phyloP scores from a whole-genome alignment of 2,888 invertebrate species.

The Cerceris rybyensis region DNA sequence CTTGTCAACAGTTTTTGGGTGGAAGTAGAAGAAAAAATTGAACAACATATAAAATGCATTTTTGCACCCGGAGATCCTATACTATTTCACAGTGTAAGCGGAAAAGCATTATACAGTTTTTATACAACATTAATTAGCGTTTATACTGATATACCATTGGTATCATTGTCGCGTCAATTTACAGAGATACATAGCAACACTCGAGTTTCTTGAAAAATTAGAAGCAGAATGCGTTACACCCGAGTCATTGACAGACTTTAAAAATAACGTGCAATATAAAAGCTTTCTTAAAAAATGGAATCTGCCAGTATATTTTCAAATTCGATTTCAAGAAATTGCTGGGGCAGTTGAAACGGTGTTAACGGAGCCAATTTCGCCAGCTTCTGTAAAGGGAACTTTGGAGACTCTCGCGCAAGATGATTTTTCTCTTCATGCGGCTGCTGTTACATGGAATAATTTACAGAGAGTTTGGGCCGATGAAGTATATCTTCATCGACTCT shows the following conservation, averaged over 20 bases:
- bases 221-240: conserved; percentile 86
- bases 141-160: not conserved
- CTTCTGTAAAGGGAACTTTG: conserved; percentile 68
- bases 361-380: conserved; percentile 71
- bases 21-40: conserved; percentile 91
- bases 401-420: conserved; percentile 59
- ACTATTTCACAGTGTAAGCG: conserved; percentile 87
- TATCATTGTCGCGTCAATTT: conserved; percentile 20
- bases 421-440: conserved; percentile 81
- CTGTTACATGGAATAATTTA: conserved; percentile 83
- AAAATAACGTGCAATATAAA: conserved; percentile 88
- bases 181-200: conserved; percentile 89
- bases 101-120: not conserved
- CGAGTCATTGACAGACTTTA: conserved; percentile 85
- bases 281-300: conserved; percentile 95
- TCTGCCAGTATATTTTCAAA: conserved; percentile 97
- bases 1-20: conserved; percentile 94
- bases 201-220: conserved; percentile 88
- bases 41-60: conserved; percentile 91
- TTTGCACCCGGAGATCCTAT: conserved; percentile 97
- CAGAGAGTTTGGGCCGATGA: conserved; percentile 89
- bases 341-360: conserved; percentile 82
- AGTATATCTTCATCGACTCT: conserved; percentile 90
- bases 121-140: not conserved
- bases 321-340: conserved; percentile 96